These are phyloP conservation scores for Plotosus lineatus DNA, from an alignment of 2,113 vertebrate species.

Conservation along the genomic window DNA sequence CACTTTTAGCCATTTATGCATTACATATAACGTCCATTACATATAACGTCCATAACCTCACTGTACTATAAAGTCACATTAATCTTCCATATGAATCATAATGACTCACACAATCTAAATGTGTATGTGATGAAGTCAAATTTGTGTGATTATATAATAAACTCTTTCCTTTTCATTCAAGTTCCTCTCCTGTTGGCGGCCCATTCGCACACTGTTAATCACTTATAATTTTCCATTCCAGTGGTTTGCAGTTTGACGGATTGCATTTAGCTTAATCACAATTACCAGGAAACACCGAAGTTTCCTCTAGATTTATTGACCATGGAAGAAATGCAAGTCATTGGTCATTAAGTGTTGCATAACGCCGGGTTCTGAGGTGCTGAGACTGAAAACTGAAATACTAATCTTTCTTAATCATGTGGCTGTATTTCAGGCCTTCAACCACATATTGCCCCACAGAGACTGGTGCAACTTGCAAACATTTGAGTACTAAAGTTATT, in stretches of 20 bases:
- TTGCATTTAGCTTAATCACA: not conserved
- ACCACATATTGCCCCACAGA: constrained; percentile 77
- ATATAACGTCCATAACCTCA: too few relatives aligned
- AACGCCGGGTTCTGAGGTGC: constrained; percentile 65
- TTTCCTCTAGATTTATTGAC: constrained; percentile 20
- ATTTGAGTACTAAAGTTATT: constrained; percentile 50
- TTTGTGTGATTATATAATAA: not conserved
- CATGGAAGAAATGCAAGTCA: constrained; percentile 13
- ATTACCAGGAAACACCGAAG: constrained; percentile 7
- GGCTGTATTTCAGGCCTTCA: constrained; percentile 74
- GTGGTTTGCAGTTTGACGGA: not conserved
- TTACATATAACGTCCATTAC: too few relatives aligned
- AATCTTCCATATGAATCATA: too few relatives aligned
- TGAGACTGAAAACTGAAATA: constrained; percentile 68
- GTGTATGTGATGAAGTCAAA: not conserved
- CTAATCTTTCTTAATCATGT: constrained; percentile 76
- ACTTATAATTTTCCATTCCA: not conserved
- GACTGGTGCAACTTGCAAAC: constrained; percentile 69
- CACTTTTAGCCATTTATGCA: not conserved
- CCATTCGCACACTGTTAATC: not conserved
- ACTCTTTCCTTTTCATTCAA: not conserved
- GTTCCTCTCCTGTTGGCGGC: not conserved
- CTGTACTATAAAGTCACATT: too few relatives aligned
- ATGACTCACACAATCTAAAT: too few relatives aligned
- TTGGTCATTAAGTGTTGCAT: constrained; percentile 48